Evolutionary conservation across 2,113 vertebrate species (phyloP), one percentile per base, ranked within the genome.

Genomic region (Sphaerodactylus townsendi): DNA sequence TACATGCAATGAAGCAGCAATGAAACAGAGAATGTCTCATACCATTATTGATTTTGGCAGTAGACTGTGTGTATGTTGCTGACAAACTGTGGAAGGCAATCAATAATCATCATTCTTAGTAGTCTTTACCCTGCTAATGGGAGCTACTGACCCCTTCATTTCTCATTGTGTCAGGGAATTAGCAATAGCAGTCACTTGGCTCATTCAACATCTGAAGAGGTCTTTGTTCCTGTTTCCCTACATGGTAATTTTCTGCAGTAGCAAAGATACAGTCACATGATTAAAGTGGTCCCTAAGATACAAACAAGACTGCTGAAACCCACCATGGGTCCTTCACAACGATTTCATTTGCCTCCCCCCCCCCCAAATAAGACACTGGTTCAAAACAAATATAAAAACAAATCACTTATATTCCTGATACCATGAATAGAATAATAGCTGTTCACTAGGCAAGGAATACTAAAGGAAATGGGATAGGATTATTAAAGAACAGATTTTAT

Each of bases 91-190:
- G 46, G 86, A 69, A 44, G 10, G 28, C 0, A 5, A 92, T 93
- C 90, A 77, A 94, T 93, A 91, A 83, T 10, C 1, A 0, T 91
- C 91, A 85, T 83, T 90, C 76, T 89, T 44, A 62, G 25, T 64
- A 77, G 90, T 30, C 41, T 82, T 90, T 25, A 2, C 68, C 46
- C 14, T 1, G 0, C 79, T 93, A 84, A 91, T 82, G 77, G 66
- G 64, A 93, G 74, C 64, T 82, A 84, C 72, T 4, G 14, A 53
- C 39, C 14, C 48, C 85, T 70, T 59, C 79, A 17, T 74, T 83
- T 70, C 33, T 65, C 44, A 30, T 77, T 8, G 23, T 70, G 30
- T 64, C 59, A 39, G 0, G 0, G 71, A 75, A 70, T 2, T 9
- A 64, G 74, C 0, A 1, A 56, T 46, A 79, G 41, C 50, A 81